Evolutionary conservation across 1,140 invertebrate genomes (phyloP), one percentile per base, ranked within the genome.

Genomic region (Bombus impatiens): DNA sequence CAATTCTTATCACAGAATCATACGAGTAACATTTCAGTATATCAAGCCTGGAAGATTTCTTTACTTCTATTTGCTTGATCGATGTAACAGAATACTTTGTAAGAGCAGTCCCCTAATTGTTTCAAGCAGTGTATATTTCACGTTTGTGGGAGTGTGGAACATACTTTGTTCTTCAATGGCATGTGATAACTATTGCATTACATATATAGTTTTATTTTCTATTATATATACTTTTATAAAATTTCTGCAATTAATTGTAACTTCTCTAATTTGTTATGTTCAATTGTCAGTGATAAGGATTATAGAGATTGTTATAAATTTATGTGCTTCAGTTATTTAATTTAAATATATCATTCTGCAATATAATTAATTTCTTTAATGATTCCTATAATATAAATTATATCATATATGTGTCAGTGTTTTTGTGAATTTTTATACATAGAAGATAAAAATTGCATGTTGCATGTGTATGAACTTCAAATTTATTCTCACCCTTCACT

Each of bases 391-490:
- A 37, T 32, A 53, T 35, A 37, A 44, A n/a, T 18, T 65, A 70
- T 70, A n/a, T 72, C 22, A n/a, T 67, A 74, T 75, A 15, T 6
- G 15, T 32, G 62, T 10, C 18, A 35, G 37, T 40, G 5, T 59
- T 42, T 40, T 44, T 76, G 25, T 37, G 15, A 47, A 68, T 53
- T 71, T 79, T 25, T 35, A 25, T 28, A 42, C 28, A 42, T 44
- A 12, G 57, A 44, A 35, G 12, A 70, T 44, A 44, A 68, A 47
- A 65, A 35, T 78, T 84, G 89, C 89, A 89, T 79, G 88, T 87
- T 75, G 86, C 89, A 89, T 85, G 89, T 82, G 15, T 79, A 77
- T 89, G 42, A 59, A 76, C 47, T 80, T 70, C 62, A 76, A n/a
- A n/a, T 35, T 65, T 67, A 44, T 77, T 68, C 44, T 79, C 37